Base-by-base conservation (phyloP, 1,140 invertebrate species). In the Drosophila varians region DNA sequence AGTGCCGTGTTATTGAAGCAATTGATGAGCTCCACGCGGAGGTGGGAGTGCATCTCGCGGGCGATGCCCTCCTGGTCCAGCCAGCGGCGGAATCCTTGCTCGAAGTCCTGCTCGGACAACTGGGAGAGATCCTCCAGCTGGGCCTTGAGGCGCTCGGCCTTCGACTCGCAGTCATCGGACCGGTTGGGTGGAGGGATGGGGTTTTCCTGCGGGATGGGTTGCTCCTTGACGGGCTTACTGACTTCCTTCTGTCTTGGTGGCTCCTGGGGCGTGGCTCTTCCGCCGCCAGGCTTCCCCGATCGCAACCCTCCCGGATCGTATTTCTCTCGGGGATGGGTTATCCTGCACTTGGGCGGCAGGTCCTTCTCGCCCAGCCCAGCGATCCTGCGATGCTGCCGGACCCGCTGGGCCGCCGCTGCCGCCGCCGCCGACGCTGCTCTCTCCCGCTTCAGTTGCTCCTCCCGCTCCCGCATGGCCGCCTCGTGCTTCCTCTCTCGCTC, bases 1-100 rank as follows among this genome's bases (percentile, higher is more conserved):
- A 91, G 53, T 1, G 72, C 54, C 1, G 90, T 91, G 45, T 64
- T 89, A 18, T 88, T 89, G 23, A 91, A 91, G 18, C 69, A 76
- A 6, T 72, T 66, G 45, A 91, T 90, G 0, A 91, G 60, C 36
- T 91, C 82, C 31, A 42, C 55, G 1, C 90, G 71, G 21, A 91
- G 45, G n/a, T 90, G 87, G 0, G 88, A 65, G 40, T 91, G 90
- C 51, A 91, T 43, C 11, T 71, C 60, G 1, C 65, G 62, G n/a
- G 87, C 82, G 4, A 90, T 62, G 23, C 74, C 90, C 51, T 89
- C 75, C 34, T 87, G 55, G 9, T 84, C 62, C 69, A 91, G 65
- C 90, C 90, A 91, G 11, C 78, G 47, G 2, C 71, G 74, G 31
- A 91, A 89, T 18, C 87, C 68, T 2, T 74, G 47, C 45, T 89